These are phyloP conservation scores for Agelaius phoeniceus DNA, from an alignment of 2,113 vertebrate species.

Conservation along the genomic window DNA sequence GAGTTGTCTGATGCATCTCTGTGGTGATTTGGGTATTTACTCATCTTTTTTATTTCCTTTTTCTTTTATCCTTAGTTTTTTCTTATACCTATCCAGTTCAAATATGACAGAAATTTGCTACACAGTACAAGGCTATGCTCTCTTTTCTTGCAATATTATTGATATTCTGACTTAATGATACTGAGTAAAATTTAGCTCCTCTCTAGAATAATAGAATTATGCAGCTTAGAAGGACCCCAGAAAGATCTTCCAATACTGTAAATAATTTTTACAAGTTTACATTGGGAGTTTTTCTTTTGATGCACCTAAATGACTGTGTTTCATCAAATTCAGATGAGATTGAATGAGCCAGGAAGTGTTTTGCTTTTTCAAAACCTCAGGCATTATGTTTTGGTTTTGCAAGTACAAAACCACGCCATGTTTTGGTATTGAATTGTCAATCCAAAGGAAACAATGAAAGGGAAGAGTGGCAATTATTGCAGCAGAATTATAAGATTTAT, in stretches of 20 bases:
- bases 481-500: neutral
- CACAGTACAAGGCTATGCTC: neutral
- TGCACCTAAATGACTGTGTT: neutral
- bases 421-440: neutral
- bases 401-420: neutral
- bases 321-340: neutral
- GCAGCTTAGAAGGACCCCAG: neutral
- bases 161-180: neutral
- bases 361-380: constrained; percentile 9
- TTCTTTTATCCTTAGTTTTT: neutral
- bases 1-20: neutral
- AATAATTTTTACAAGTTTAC: neutral
- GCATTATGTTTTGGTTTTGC: constrained; percentile 17
- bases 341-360: neutral
- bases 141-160: neutral
- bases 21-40: neutral
- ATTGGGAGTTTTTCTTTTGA: neutral
- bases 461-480: neutral
- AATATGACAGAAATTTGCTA: neutral
- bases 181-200: neutral
- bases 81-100: neutral
- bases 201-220: neutral
- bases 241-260: neutral
- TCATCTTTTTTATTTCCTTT: neutral
- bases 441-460: constrained; percentile 19